Base-by-base conservation (phyloP, 2,888 invertebrate species). In the Lycia hirtaria region DNA sequence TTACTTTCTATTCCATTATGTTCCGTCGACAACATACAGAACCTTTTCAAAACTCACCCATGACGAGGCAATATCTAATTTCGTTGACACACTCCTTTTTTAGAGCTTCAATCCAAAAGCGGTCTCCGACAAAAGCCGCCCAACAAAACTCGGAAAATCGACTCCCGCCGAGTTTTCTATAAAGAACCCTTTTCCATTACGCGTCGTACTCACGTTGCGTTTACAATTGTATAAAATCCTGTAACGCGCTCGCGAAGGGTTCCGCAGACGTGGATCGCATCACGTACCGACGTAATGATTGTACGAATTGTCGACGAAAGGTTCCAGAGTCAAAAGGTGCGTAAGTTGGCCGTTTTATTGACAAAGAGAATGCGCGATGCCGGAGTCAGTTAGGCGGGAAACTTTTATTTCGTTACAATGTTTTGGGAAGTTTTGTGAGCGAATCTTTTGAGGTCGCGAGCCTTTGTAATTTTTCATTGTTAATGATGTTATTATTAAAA, bases 251-350 rank as follows among this genome's bases (percentile, higher is more conserved):
- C 40, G 30, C 37, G 14, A 50, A 59, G 26, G 49, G 26, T 35
- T 40, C 28, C 37, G 43, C 12, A 24, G 33, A 54, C 45, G 33
- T 30, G 47, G 57, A 58, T 45, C 58, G 58, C 48, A 53, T 66
- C 68, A 68, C 66, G 68, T 66, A 60, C 61, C 22, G 12, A 32
- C 48, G 67, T 57, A 61, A 67, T 48, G 62, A 61, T 62, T 64
- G 52, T 58, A 47, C 56, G 62, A 61, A 63, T 55, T 53, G 64
- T 59, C 55, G 47, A 20, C 32, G 14, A 51, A 56, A 44, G 47
- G 49, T 35, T 45, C 37, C 24, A 38, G 48, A 65, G 58, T 60
- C 62, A 61, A 56, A 60, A 57, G 53, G 50, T 48, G 38, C 56
- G 35, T 56, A 55, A 53, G 52, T 58, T 43, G 47, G 37, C 43